Base-by-base conservation (phyloP, 1,140 invertebrate species). In the Monomorium pharaonis region DNA sequence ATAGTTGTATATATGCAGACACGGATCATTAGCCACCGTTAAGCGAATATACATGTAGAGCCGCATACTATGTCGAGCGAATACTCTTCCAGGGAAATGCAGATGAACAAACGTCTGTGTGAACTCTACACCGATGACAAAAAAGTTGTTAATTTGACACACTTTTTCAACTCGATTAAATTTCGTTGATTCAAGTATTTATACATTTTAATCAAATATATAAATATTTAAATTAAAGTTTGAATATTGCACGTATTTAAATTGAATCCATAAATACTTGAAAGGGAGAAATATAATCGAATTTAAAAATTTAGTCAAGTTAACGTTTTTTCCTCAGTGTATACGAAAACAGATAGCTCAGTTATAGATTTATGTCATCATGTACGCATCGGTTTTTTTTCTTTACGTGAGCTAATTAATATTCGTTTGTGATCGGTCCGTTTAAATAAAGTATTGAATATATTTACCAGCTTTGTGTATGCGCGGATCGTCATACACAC, bases 11-110 rank as follows among this genome's bases (percentile, higher is more conserved):
- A 80, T 80, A 58, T 83, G 67, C 67, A 72, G 24, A 37, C 24
- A 83, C 65, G 78, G 49, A 70, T 72, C 78, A 74, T 83, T 83
- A 83, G 49, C 78, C 74, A 37, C 44, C 67, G 67, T 24, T 58
- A 72, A 83, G 67, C 67, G 51, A 44, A 74, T 72, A 83, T 74
- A 56, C 67, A 83, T 83, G 51, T 72, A 83, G 78, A 83, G 37
- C 65, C 65, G 33, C 27, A 58, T 72, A 72, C 27, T n/a, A n/a
- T n/a, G n/a, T n/a, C 51, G 27, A 58, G 51, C 67, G 78, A 60
- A 72, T 58, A 44, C 37, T 58, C 78, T 33, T 81, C 78, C 67
- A 74, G 67, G 51, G 78, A 83, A 83, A 74, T 83, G 24, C 18
- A 33, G 56, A 60, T 44, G 67, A n/a, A 24, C 24, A 30, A 27